A percentile compares a stretch with the other conserved stretches of the same genome.
Evolutionary conservation across 2,888 invertebrate genomes (phyloP).

Genomic region (Fissipunctia ypsillon): DNA sequence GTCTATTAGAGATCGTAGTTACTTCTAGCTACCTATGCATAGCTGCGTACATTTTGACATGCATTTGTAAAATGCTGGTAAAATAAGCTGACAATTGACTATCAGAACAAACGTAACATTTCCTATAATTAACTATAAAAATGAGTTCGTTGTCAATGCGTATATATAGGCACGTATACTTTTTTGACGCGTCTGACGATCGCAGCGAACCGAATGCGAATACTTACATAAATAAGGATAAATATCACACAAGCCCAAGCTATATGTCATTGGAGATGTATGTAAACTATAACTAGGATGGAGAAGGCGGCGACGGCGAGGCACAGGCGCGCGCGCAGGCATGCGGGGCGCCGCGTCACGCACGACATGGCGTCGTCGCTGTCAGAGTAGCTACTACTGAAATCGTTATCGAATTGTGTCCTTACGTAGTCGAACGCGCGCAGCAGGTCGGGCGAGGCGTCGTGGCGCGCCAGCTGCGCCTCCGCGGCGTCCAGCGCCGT

Average conservation of each 20-base stretch:
- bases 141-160: slow-evolving; percentile 64
- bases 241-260: slow-evolving; percentile 88
- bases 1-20: slow-evolving; percentile 69
- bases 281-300: slow-evolving; percentile 87
- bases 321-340: slow-evolving; percentile 84
- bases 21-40: slow-evolving; percentile 55
- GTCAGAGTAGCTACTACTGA: slow-evolving; percentile 78
- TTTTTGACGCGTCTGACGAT: slow-evolving; percentile 78
- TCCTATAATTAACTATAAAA: slow-evolving; percentile 63
- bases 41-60: slow-evolving; percentile 58
- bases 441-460: slow-evolving; percentile 86
- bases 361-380: slow-evolving; percentile 74
- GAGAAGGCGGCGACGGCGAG: slow-evolving; percentile 88
- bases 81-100: slow-evolving; percentile 62
- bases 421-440: slow-evolving; percentile 89
- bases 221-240: slow-evolving; percentile 85
- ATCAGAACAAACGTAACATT: slow-evolving; percentile 66
- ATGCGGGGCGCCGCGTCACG: slow-evolving; percentile 78
- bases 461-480: slow-evolving; percentile 88
- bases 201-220: slow-evolving; percentile 81
- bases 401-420: slow-evolving; percentile 85
- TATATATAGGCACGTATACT: slow-evolving; percentile 55
- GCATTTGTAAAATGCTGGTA: slow-evolving; percentile 62
- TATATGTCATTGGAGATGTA: slow-evolving; percentile 87
- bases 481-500: slow-evolving; percentile 92